A percentile compares a stretch with the other conserved stretches of the same genome.
Evolutionary conservation across 2,888 invertebrate species (phyloP).

Genomic region (Allolobophora icterica): DNA sequence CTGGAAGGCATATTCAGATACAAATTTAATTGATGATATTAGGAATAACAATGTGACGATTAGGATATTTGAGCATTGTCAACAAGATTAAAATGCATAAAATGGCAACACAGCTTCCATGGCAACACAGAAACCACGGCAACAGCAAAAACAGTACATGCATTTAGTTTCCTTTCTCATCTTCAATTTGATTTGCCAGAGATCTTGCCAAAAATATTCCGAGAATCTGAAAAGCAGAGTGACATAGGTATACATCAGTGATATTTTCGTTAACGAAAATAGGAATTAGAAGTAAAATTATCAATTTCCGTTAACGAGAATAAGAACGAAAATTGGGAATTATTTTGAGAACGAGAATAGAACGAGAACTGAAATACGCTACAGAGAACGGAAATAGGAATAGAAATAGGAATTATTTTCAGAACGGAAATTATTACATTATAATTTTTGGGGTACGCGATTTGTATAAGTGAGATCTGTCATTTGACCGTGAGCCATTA

Average conservation of each 20-base stretch:
- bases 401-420: too few relatives aligned
- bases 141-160: not conserved
- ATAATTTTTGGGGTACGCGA: too few relatives aligned
- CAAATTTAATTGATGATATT: not conserved
- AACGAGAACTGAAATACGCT: too few relatives aligned
- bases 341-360: too few relatives aligned
- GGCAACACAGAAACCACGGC: not conserved
- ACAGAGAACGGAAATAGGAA: too few relatives aligned
- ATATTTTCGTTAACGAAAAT: too few relatives aligned
- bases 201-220: constrained; percentile 43
- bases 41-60: not conserved
- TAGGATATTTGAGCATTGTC: not conserved
- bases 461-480: too few relatives aligned
- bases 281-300: too few relatives aligned
- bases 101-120: not conserved
- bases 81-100: not conserved
- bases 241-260: not conserved
- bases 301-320: too few relatives aligned
- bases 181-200: constrained; percentile 38
- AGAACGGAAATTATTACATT: too few relatives aligned
- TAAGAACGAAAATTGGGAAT: too few relatives aligned
- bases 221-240: constrained; percentile 39
- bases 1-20: not conserved
- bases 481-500: too few relatives aligned
- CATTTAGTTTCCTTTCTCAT: not conserved